A percentile compares a stretch with the other conserved stretches of the same genome.
Conservation (phyloP, 2,888 invertebrate genomes). For the Ormia ochracea region DNA sequence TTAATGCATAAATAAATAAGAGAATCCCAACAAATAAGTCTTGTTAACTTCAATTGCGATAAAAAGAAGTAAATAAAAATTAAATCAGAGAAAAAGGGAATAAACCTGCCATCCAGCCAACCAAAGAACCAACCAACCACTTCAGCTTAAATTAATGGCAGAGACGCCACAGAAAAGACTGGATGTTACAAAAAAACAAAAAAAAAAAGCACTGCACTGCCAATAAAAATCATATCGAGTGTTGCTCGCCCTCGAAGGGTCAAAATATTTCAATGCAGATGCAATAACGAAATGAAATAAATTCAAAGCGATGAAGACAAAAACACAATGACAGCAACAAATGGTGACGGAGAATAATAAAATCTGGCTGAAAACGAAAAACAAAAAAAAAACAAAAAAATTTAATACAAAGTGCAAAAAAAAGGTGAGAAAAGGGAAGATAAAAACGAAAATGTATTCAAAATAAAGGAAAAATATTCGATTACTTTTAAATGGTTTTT, state of each 20-base stretch:
- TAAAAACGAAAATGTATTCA: conserved; percentile 12
- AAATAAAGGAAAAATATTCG: conserved; percentile 25
- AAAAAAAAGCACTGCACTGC: conserved; percentile 11
- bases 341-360: conserved; percentile 40
- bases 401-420: conserved; percentile 4
- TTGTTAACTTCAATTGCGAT: conserved; percentile 14
- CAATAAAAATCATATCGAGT: conserved; percentile 42
- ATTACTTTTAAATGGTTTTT: conserved; percentile 30
- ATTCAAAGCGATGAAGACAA: neutral
- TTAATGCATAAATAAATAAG: conserved; percentile 43
- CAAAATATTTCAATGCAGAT: conserved; percentile 41
- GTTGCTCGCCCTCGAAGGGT: conserved; percentile 32
- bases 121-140: conserved; percentile 27
- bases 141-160: conserved; percentile 47
- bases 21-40: conserved; percentile 13
- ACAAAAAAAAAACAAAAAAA: no score
- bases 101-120: conserved; percentile 12
- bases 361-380: conserved; percentile 33
- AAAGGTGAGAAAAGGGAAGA: conserved; percentile 16
- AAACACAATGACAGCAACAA: neutral
- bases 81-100: conserved; percentile 11
- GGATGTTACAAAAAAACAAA: conserved; percentile 5
- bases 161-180: conserved; percentile 36
- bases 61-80: neutral
- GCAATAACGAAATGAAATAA: conserved; percentile 30